Evolutionary conservation across 2,113 vertebrate genomes (phyloP).

Genomic region (Patagioenas fasciata): DNA sequence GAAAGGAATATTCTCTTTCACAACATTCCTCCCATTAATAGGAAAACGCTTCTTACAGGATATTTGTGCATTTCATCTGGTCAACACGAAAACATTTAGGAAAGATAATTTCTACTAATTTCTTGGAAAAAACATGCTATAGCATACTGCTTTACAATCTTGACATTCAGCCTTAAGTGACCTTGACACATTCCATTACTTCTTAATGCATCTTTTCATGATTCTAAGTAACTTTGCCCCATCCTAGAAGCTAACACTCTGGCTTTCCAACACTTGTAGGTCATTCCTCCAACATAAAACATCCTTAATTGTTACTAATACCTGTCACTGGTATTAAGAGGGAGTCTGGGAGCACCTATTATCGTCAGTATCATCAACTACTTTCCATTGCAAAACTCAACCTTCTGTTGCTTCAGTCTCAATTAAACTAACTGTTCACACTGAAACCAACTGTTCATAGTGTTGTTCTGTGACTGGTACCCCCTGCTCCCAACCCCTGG

Average conservation of each 20-base stretch:
- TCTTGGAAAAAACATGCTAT: neutral
- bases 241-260: neutral
- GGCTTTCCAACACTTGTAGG: neutral
- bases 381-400: neutral
- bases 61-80: neutral
- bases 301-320: neutral
- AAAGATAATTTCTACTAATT: neutral
- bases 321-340: neutral
- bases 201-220: neutral
- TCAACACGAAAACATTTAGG: neutral
- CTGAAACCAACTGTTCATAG: neutral
- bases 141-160: neutral
- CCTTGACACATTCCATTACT: neutral
- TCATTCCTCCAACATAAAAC: neutral
- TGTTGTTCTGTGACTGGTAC: rapidly evolving
- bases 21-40: neutral
- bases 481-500: neutral
- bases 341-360: neutral
- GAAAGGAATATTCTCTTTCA: neutral
- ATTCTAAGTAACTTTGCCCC: neutral
- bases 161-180: neutral
- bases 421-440: neutral
- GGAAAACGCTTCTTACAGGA: neutral
- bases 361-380: neutral
- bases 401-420: neutral